Conservation (phyloP, 2,888 invertebrate species). For the Troglohyphantes excavatus region DNA sequence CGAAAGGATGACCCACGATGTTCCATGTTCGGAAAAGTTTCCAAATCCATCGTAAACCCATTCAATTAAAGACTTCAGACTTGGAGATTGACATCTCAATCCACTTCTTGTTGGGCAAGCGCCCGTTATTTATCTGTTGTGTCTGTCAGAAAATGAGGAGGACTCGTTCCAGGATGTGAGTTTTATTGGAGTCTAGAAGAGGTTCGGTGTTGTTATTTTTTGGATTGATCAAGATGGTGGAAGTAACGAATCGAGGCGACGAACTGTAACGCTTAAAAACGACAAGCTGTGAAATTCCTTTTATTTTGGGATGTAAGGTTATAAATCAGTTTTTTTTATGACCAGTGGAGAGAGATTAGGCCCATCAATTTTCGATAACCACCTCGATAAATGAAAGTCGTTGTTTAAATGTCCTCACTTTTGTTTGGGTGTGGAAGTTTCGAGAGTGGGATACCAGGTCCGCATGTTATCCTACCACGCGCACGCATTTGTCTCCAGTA, state of each 20-base stretch:
- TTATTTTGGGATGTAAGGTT: background rate
- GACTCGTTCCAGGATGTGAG: constrained; percentile 19
- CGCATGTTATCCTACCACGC: too few species aligned
- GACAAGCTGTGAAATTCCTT: background rate
- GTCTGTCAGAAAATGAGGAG: constrained; percentile 24
- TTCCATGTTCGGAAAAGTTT: background rate
- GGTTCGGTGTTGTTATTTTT: background rate
- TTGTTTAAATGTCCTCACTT: too few species aligned
- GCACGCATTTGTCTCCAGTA: too few species aligned
- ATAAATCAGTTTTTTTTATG: background rate
- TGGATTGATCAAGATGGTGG: background rate
- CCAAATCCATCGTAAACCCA: constrained; percentile 28
- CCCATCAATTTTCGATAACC: background rate
- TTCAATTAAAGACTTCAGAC: background rate
- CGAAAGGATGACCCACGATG: background rate
- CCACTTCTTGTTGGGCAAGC: constrained; percentile 37
- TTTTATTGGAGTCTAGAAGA: constrained; percentile 29
- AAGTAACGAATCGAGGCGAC: background rate
- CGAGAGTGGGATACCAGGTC: too few species aligned
- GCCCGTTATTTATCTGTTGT: constrained; percentile 28
- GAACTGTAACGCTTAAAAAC: background rate
- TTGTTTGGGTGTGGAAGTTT: too few species aligned
- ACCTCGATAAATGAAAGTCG: too few species aligned
- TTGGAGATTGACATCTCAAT: constrained; percentile 42
- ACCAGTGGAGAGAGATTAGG: background rate